Conservation (phyloP, 2,113 vertebrate species). For the Rhineura floridana region DNA sequence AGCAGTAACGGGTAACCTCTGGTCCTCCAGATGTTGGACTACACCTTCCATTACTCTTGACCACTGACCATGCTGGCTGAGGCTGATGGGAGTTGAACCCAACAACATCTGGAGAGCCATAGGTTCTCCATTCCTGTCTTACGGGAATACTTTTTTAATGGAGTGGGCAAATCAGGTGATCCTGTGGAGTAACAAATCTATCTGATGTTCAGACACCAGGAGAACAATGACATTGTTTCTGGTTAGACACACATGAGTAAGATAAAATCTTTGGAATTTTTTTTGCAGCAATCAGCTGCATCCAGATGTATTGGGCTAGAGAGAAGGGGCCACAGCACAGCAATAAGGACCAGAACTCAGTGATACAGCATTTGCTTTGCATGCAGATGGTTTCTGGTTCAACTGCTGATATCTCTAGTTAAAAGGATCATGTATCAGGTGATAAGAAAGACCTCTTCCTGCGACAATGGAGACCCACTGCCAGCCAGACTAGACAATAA, state of each 20-base stretch:
- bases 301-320: too few relatives aligned
- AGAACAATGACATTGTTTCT: neutral
- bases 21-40: too few relatives aligned
- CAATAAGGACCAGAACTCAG: too few relatives aligned
- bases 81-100: too few relatives aligned
- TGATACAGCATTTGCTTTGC: too few relatives aligned
- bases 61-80: too few relatives aligned
- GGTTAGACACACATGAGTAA: neutral
- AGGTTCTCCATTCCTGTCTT: accelerated
- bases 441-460: neutral
- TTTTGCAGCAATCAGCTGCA: too few relatives aligned
- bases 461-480: neutral
- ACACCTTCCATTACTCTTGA: too few relatives aligned
- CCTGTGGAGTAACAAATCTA: neutral
- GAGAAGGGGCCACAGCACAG: too few relatives aligned
- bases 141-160: neutral
- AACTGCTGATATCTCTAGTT: neutral
- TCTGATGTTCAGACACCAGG: neutral
- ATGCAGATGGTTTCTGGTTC: neutral
- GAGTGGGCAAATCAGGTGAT: neutral
- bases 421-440: neutral
- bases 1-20: too few relatives aligned
- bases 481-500: neutral
- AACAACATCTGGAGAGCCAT: too few relatives aligned
- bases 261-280: neutral